Percentiles rank a stretch among this genome's conserved stretches.
Conservation (phyloP, 2,797 vertebrate genomes). For the Argya squamiceps region DNA sequence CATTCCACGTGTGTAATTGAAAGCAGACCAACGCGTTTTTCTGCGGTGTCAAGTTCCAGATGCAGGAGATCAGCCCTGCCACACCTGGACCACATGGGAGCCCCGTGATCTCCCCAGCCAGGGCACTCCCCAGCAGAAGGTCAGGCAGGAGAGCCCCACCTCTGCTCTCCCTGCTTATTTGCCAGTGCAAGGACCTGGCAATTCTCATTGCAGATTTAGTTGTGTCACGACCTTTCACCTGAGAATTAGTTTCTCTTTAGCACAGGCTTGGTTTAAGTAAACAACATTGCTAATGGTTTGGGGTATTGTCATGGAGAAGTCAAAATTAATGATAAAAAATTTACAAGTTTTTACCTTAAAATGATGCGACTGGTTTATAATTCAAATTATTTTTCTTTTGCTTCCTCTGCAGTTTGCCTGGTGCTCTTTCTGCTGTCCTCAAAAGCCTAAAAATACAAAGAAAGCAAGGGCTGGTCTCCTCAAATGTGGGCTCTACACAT, state of each 20-base stretch:
- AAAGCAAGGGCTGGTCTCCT: not conserved
- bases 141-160: rapidly evolving
- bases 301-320: not conserved
- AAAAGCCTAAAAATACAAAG: rapidly evolving
- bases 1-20: not conserved
- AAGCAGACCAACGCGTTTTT: not conserved
- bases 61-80: not conserved
- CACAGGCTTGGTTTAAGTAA: not conserved
- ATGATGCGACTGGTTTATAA: rapidly evolving
- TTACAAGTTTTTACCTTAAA: not conserved
- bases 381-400: not conserved
- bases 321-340: not conserved
- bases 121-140: rapidly evolving
- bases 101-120: rapidly evolving
- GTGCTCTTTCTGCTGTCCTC: not conserved
- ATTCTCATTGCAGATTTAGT: not conserved
- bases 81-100: rapidly evolving
- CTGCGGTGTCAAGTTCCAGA: not conserved
- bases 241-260: not conserved
- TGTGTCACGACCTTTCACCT: rapidly evolving
- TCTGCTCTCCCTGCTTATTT: not conserved
- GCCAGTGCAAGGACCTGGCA: not conserved
- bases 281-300: rapidly evolving
- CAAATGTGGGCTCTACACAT: rapidly evolving
- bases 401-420: not conserved